Evolutionary conservation across 2,888 invertebrate species (phyloP), one percentile per base, ranked within the genome.

Genomic region (Caprella mutica): DNA sequence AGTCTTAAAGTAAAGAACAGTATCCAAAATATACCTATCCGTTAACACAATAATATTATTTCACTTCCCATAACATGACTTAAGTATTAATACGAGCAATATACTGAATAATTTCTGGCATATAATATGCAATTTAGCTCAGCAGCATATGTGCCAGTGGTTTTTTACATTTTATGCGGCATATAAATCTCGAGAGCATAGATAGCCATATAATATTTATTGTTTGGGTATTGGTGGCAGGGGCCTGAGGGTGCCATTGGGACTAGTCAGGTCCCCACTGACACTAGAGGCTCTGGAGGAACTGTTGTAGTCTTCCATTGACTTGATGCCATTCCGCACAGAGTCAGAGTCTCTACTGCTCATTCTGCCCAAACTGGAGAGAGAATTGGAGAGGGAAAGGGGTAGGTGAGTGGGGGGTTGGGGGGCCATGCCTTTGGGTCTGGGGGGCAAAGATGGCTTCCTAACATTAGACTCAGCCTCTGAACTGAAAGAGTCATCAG

Each of bases 161-260:
- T n/a, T n/a, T n/a, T n/a, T n/a, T n/a, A n/a, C n/a, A n/a, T n/a
- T n/a, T n/a, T n/a, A n/a, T n/a, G n/a, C n/a, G n/a, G n/a, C n/a
- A n/a, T 17, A 4, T 24, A 5, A 33, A 3, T 27, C 17, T 43
- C 14, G 17, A 3, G 53, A 9, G 24, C 46, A 9, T n/a, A 21
- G 39, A 26, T 39, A 35, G 23, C n/a, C 6, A n/a, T n/a, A n/a
- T n/a, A n/a, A n/a, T n/a, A n/a, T n/a, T n/a, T n/a, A 29, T 26
- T 56, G 55, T 5, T 39, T 54, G 6, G 62, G 62, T 23, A 63
- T 52, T 19, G 62, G 62, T 2, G 62, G 62, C 52, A 63, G 62
- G 29, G 62, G 62, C 14, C 62, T 44, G 8, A 55, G 44, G 14
- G 51, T 56, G 30, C 55, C 55, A 4, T 56, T 38, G 9, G 57